A percentile compares a stretch with the other conserved stretches of the same genome.
These are phyloP conservation scores for Hippocampus barbouri DNA, from an alignment of 2,113 vertebrate species.

Conservation along the genomic window DNA sequence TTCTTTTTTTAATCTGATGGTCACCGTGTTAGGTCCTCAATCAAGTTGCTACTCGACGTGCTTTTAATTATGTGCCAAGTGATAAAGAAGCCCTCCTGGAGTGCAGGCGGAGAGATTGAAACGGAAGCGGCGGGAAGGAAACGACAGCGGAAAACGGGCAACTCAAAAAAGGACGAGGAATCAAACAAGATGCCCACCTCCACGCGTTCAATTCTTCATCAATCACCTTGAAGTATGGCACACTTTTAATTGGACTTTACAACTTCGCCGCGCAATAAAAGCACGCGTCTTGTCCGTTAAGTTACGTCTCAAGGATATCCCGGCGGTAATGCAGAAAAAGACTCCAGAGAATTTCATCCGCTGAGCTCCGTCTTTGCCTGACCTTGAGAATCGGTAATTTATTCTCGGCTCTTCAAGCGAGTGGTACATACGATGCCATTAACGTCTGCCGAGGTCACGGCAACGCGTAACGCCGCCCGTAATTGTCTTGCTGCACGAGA, in stretches of 20 bases:
- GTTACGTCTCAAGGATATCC: conserved; percentile 35
- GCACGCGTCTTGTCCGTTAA: background rate
- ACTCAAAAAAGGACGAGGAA: background rate
- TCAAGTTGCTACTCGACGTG: background rate
- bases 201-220: background rate
- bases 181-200: background rate
- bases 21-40: background rate
- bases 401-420: conserved; percentile 41
- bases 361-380: conserved; percentile 26
- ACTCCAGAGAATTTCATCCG: conserved; percentile 36
- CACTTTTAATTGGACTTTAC: background rate
- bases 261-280: conserved; percentile 18
- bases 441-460: conserved; percentile 39
- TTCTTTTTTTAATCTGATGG: background rate
- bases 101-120: background rate
- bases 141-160: background rate
- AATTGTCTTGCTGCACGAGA: conserved; percentile 22
- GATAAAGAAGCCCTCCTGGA: background rate
- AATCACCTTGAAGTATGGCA: conserved; percentile 4
- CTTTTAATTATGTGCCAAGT: background rate
- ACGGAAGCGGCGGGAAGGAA: background rate
- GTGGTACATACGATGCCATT: conserved; percentile 35
- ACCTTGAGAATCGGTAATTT: conserved; percentile 58
- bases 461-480: conserved; percentile 16
- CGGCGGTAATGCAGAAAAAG: conserved; percentile 30